Evolutionary conservation across 2,113 vertebrate species (phyloP).

Genomic region (Hippocampus comes): DNA sequence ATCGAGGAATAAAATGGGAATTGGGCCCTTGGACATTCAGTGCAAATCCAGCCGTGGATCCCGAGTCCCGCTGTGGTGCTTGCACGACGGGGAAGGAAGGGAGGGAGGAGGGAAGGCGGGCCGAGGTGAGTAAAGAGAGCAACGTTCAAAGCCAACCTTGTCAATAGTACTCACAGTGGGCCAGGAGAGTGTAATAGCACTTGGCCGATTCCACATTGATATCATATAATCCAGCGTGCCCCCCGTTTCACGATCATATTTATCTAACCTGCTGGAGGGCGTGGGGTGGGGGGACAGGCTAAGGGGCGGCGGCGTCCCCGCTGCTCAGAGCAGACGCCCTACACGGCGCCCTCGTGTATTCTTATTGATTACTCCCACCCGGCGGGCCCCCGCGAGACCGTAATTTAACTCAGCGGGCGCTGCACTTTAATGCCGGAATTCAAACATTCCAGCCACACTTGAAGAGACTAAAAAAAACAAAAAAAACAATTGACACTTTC

Average conservation of each 20-base stretch:
- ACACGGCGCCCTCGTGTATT: slow-evolving; percentile 87
- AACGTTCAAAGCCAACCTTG: slow-evolving; percentile 73
- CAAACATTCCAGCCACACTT: slow-evolving; percentile 78
- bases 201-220: slow-evolving; percentile 84
- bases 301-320: slow-evolving; percentile 82
- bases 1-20: background rate
- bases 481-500: slow-evolving; percentile 77
- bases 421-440: slow-evolving; percentile 77
- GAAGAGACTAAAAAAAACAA: slow-evolving; percentile 60
- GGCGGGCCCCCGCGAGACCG: slow-evolving; percentile 80
- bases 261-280: slow-evolving; percentile 89
- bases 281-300: slow-evolving; percentile 70
- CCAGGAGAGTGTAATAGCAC: slow-evolving; percentile 71
- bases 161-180: slow-evolving; percentile 78
- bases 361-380: slow-evolving; percentile 95
- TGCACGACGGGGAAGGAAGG: slow-evolving; percentile 12
- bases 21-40: background rate
- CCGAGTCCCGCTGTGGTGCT: slow-evolving; percentile 35
- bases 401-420: slow-evolving; percentile 98
- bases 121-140: slow-evolving; percentile 48
- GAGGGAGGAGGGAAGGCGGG: slow-evolving; percentile 20
- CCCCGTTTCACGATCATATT: slow-evolving; percentile 89
- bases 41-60: slow-evolving; percentile 25
- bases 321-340: slow-evolving; percentile 89
- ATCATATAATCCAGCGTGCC: slow-evolving; percentile 86